phyloP scores from a whole-genome alignment of 1,140 invertebrate genomes.

The Propsilocerus akamusi region DNA sequence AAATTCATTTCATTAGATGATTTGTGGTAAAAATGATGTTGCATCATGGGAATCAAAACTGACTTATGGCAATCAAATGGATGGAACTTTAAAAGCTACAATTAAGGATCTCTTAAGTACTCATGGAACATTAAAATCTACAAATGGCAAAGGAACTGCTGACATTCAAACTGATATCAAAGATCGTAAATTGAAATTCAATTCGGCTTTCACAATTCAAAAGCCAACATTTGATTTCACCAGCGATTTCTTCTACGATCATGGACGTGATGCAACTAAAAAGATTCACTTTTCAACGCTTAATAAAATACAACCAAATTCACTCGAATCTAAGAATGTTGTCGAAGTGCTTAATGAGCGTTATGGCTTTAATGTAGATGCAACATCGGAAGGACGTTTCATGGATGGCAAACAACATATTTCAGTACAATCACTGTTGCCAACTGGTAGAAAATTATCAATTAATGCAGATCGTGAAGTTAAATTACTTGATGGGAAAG shows the following conservation, averaged over 20 bases:
- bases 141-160: constrained; percentile 34
- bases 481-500: constrained; percentile 11
- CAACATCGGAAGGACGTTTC: constrained; percentile 21
- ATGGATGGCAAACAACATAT: constrained; percentile 23
- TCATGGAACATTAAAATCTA: constrained; percentile 33
- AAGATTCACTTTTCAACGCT: constrained; percentile 30
- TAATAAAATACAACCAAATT: background rate
- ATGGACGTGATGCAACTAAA: constrained; percentile 44
- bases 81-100: constrained; percentile 29
- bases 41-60: constrained; percentile 13
- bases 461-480: constrained; percentile 20
- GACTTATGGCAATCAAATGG: constrained; percentile 18
- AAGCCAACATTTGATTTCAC: constrained; percentile 34
- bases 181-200: constrained; percentile 40
- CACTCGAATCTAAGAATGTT: constrained; percentile 31
- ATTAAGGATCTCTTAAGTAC: constrained; percentile 31
- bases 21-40: background rate
- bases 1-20: too few species aligned
- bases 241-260: constrained; percentile 39
- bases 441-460: constrained; percentile 22
- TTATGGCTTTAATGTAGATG: constrained; percentile 29
- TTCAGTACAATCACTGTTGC: constrained; percentile 20
- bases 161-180: constrained; percentile 28
- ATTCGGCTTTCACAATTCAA: constrained; percentile 32
- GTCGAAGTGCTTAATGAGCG: constrained; percentile 29